These are phyloP conservation scores for Neoascia interrupta DNA, from an alignment of 2,888 invertebrate species.

Conservation along the genomic window DNA sequence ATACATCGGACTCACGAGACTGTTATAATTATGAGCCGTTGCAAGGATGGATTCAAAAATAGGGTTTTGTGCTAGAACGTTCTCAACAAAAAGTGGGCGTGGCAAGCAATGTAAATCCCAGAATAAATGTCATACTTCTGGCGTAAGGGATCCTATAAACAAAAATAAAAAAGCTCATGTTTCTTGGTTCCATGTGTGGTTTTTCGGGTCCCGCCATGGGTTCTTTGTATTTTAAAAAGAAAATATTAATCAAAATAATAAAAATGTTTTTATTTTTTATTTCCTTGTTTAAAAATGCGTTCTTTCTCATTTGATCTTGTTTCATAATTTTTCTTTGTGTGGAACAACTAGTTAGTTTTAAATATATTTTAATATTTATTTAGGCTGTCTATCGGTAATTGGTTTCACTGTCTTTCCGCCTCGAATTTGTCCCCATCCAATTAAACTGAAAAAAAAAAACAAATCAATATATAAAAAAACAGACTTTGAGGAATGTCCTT, in stretches of 20 bases:
- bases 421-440: conserved; percentile 99
- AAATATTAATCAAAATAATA: conserved; percentile 64
- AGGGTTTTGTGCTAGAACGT: too few relatives aligned
- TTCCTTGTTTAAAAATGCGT: conserved; percentile 52
- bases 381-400: conserved; percentile 73
- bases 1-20: too few relatives aligned
- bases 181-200: conserved; percentile 62
- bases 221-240: conserved; percentile 57
- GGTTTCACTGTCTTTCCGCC: conserved; percentile 98
- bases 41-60: too few relatives aligned
- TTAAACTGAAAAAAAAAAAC: conserved; percentile 85
- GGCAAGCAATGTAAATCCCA: too few relatives aligned
- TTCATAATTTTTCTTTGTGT: neutral
- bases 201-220: too few relatives aligned
- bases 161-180: conserved; percentile 15
- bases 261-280: conserved; percentile 41
- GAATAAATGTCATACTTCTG: too few relatives aligned
- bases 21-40: too few relatives aligned
- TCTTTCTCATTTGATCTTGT: conserved; percentile 28
- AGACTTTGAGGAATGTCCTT: too few relatives aligned
- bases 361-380: conserved; percentile 64
- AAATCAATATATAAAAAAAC: conserved; percentile 43
- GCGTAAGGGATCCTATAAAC: too few relatives aligned
- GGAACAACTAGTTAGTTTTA: too few relatives aligned
- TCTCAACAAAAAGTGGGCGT: too few relatives aligned